phyloP scores from a whole-genome alignment of 2,113 vertebrate genomes.

The Entomyzon cyanotis region DNA sequence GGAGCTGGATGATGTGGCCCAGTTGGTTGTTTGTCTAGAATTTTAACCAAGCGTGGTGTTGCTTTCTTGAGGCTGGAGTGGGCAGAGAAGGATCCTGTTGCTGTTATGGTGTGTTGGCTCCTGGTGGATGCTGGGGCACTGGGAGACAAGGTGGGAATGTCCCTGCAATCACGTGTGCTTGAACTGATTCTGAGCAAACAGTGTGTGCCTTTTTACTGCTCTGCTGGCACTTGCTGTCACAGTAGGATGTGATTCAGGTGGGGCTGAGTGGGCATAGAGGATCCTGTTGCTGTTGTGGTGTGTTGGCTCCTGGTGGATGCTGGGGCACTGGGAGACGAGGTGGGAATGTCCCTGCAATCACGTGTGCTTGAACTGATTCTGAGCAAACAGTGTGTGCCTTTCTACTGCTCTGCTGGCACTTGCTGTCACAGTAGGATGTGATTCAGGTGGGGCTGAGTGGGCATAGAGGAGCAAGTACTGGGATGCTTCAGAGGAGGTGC shows the following conservation, averaged over 20 bases:
- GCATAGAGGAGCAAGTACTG: too few species aligned
- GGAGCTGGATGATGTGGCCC: neutral
- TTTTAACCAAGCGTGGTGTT: neutral
- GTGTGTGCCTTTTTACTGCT: rapidly evolving
- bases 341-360: neutral
- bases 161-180: neutral
- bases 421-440: neutral
- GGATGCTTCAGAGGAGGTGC: neutral
- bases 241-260: neutral
- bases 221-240: neutral
- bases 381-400: neutral
- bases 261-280: neutral
- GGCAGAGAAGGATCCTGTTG: neutral
- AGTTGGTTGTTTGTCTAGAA: neutral
- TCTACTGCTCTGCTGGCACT: neutral
- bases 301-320: neutral
- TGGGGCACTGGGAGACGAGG: neutral
- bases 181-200: neutral
- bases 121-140: neutral
- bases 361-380: neutral
- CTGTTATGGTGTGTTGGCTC: neutral
- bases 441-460: neutral
- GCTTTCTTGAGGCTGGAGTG: neutral
- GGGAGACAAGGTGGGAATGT: neutral
- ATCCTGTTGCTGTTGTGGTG: neutral